phyloP scores from a whole-genome alignment of 1,140 invertebrate species.

The Pseudachorutes palmiensis region DNA sequence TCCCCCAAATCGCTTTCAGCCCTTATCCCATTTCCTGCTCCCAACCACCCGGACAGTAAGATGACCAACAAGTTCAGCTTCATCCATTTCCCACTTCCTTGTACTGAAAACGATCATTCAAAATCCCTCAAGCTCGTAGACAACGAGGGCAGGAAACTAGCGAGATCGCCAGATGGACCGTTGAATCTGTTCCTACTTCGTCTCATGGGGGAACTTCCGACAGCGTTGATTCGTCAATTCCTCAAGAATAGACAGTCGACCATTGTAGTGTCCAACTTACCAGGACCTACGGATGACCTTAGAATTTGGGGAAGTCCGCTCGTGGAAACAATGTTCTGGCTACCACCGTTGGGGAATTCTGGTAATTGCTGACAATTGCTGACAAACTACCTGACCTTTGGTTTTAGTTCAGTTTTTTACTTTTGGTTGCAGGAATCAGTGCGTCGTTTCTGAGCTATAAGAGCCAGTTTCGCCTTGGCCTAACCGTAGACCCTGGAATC shows the following conservation, averaged over 20 bases:
- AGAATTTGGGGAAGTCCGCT: slow-evolving; percentile 25
- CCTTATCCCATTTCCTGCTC: slow-evolving; percentile 32
- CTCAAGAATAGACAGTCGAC: slow-evolving; percentile 30
- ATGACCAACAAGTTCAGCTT: slow-evolving; percentile 35
- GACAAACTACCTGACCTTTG: background rate
- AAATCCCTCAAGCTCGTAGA: slow-evolving; percentile 21
- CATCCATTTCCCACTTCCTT: slow-evolving; percentile 23
- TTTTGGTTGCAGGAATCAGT: slow-evolving; percentile 23
- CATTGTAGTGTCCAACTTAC: slow-evolving; percentile 32
- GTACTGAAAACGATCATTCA: slow-evolving; percentile 9
- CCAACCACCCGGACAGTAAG: slow-evolving; percentile 32
- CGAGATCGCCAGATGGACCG: slow-evolving; percentile 25
- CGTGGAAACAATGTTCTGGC: slow-evolving; percentile 34
- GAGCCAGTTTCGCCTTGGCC: slow-evolving; percentile 25
- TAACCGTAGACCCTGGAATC: slow-evolving; percentile 30
- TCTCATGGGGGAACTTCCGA: slow-evolving; percentile 19
- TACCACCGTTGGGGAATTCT: slow-evolving; percentile 29
- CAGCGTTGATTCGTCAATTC: slow-evolving; percentile 20
- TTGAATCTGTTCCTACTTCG: slow-evolving; percentile 31
- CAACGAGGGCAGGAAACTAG: slow-evolving; percentile 9
- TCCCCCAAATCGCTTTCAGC: slow-evolving; percentile 12
- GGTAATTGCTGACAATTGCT: slow-evolving; percentile 16
- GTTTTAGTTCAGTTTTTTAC: background rate
- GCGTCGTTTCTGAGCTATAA: slow-evolving; percentile 29
- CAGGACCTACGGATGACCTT: slow-evolving; percentile 22